Percentiles rank a stretch among this genome's conserved stretches.
These are phyloP conservation scores for Amiota communis DNA, from an alignment of 2,888 invertebrate genomes.

Conservation along the genomic window DNA sequence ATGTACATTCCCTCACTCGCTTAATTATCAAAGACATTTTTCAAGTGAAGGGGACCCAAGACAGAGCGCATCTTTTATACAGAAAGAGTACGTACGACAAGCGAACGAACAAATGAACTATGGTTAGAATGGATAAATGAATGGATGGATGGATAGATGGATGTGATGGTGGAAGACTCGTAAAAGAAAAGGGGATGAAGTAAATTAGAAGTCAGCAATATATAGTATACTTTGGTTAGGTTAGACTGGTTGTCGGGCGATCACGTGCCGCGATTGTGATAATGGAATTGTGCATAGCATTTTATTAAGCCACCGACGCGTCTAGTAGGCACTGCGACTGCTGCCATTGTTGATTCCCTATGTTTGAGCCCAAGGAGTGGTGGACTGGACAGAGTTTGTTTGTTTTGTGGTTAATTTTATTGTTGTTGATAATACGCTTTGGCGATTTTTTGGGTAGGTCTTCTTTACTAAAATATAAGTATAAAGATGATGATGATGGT, in stretches of 20 bases:
- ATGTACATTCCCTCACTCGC: conserved; percentile 41
- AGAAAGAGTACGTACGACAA: no score
- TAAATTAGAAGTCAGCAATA: not conserved
- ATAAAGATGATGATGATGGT: conserved; percentile 1
- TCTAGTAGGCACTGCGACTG: not conserved
- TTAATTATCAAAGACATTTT: conserved; percentile 65
- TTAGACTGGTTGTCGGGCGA: conserved; percentile 39
- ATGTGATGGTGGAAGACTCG: no score
- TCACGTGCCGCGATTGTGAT: conserved; percentile 26
- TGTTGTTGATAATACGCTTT: not conserved
- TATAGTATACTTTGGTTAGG: not conserved
- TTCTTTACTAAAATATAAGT: not conserved
- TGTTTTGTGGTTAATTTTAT: not conserved
- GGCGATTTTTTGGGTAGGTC: conserved; percentile 14
- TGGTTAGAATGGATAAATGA: not conserved
- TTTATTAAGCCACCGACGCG: conserved; percentile 23
- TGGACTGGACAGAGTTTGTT: conserved; percentile 8
- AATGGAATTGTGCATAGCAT: conserved; percentile 31
- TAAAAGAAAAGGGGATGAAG: no score
- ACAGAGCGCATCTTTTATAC: not conserved
- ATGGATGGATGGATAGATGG: not conserved
- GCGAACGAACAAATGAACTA: not conserved
- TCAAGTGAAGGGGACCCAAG: conserved; percentile 24
- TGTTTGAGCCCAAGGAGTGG: conserved; percentile 47
- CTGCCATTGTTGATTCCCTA: not conserved